phyloP scores from a whole-genome alignment of 2,888 invertebrate genomes.

The Cetonia aurata region DNA sequence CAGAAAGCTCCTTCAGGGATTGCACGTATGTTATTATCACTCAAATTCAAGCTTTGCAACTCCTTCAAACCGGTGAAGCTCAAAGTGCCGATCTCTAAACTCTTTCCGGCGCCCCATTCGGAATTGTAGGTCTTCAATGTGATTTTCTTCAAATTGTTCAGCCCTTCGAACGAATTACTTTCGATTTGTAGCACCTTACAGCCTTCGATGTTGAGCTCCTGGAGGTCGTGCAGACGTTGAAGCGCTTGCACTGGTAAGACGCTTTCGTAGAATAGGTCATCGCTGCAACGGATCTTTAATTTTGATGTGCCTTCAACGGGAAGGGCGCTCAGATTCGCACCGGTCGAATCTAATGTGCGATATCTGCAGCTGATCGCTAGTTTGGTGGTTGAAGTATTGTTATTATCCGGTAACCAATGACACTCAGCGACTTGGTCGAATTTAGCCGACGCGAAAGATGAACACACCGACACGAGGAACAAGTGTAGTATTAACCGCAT shows the following conservation, averaged over 20 bases:
- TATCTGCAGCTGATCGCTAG: slow-evolving; percentile 75
- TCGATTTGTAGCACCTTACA: slow-evolving; percentile 86
- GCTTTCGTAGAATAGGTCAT: slow-evolving; percentile 84
- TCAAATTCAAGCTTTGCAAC: slow-evolving; percentile 83
- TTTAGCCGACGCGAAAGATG: slow-evolving; percentile 60
- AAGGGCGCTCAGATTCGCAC: slow-evolving; percentile 75
- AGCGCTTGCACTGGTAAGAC: slow-evolving; percentile 79
- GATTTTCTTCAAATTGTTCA: slow-evolving; percentile 83
- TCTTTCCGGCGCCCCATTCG: slow-evolving; percentile 82
- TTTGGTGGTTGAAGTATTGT: slow-evolving; percentile 68
- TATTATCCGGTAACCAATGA: slow-evolving; percentile 67
- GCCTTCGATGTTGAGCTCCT: slow-evolving; percentile 80
- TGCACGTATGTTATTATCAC: slow-evolving; percentile 85
- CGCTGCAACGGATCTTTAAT: slow-evolving; percentile 82
- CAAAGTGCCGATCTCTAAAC: slow-evolving; percentile 79
- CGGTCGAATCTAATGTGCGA: slow-evolving; percentile 78
- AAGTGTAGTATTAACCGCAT: slow-evolving; percentile 70
- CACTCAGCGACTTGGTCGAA: slow-evolving; percentile 65
- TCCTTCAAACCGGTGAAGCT: slow-evolving; percentile 84
- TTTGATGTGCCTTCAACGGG: slow-evolving; percentile 80
- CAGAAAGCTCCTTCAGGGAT: slow-evolving; percentile 86
- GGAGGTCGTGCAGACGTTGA: slow-evolving; percentile 78
- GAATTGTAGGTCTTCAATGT: slow-evolving; percentile 84
- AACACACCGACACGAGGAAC: slow-evolving; percentile 63
- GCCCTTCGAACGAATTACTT: slow-evolving; percentile 82